Base-by-base conservation (phyloP, 1,140 invertebrate species). In the Pogonus chalceus region DNA sequence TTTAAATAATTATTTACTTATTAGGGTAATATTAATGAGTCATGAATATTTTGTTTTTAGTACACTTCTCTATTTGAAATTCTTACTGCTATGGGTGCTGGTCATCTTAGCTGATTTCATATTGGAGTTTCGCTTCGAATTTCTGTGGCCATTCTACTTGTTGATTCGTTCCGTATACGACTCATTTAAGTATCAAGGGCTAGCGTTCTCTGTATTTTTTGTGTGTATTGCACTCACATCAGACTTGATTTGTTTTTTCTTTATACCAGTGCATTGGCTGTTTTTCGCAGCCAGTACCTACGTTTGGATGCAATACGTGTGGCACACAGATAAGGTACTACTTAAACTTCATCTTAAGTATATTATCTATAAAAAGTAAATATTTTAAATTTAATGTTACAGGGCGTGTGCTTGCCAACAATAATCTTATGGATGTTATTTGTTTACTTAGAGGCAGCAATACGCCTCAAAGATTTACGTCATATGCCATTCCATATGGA, bases 191-290 rank as follows among this genome's bases (percentile, higher is more conserved):
- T 97, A 97, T 76, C 96, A 98, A 82, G 95, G 95, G 71, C 81
- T 98, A 80, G 92, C 93, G 71, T 98, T 98, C 76, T 96, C 95
- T 64, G 85, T 98, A 62, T 94, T 98, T 75, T 98, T 98, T 77
- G 88, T 98, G 63, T 96, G 92, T 73, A 92, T 99, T 71, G 93
- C 95, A 62, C 81, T 98, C 57, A 98, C 94, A 59, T 96, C 95
- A 62, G 96, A 99, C 76, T 90, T 98, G 82, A 89, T 98, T 73
- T 98, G 94, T 80, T 96, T 95, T 76, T 93, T 98, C 75, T 96
- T 98, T 72, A 96, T 99, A 78, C 96, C 96, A 56, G 85, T 98
- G 60, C 92, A 97, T 71, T 97, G 93, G 88, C 79, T 97, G 65
- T 96, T 97, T 72, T 98, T 98, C 74, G 88, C 90, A 60, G 95